Evolutionary conservation across 1,140 invertebrate genomes (phyloP).

Genomic region (Galleria mellonella): DNA sequence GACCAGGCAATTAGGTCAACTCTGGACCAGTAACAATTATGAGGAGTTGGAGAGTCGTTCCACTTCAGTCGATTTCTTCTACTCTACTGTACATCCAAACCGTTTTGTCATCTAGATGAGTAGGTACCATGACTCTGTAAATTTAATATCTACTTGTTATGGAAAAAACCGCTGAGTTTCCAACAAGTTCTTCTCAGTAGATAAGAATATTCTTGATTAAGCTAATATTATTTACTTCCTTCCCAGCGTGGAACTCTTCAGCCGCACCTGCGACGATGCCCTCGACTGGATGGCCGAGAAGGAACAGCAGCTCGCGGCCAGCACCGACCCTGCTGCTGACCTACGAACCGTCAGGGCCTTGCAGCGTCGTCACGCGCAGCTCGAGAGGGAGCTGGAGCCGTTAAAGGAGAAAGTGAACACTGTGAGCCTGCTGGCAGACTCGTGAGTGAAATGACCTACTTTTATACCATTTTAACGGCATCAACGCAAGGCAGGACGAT

Average conservation of each 20-base stretch:
- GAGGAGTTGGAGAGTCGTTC: too few species aligned
- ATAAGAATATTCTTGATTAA: too few species aligned
- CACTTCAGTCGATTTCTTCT: too few species aligned
- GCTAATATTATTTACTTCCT: constrained; percentile 1
- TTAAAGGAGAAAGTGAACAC: constrained; percentile 92
- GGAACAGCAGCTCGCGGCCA: constrained; percentile 87
- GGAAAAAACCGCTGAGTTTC: too few species aligned
- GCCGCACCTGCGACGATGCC: constrained; percentile 94
- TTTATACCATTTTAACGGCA: neutral
- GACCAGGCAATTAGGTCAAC: too few species aligned
- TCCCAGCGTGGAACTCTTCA: constrained; percentile 93
- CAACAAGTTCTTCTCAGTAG: too few species aligned
- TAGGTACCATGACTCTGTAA: too few species aligned
- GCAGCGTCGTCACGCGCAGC: constrained; percentile 90
- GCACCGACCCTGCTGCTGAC: constrained; percentile 86
- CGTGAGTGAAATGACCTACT: constrained; percentile 71
- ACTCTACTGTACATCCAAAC: too few species aligned
- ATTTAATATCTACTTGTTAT: too few species aligned
- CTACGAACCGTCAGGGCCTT: constrained; percentile 93
- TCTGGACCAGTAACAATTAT: too few species aligned
- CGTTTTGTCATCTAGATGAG: too few species aligned
- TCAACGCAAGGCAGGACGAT: too few species aligned
- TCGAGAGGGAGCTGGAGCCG: constrained; percentile 92
- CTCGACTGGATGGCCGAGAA: constrained; percentile 97
- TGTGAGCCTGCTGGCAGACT: constrained; percentile 87